Percentiles rank a stretch among this genome's conserved stretches.
These are phyloP conservation scores for Danionella cerebrum DNA, from an alignment of 2,113 vertebrate species.

Conservation along the genomic window DNA sequence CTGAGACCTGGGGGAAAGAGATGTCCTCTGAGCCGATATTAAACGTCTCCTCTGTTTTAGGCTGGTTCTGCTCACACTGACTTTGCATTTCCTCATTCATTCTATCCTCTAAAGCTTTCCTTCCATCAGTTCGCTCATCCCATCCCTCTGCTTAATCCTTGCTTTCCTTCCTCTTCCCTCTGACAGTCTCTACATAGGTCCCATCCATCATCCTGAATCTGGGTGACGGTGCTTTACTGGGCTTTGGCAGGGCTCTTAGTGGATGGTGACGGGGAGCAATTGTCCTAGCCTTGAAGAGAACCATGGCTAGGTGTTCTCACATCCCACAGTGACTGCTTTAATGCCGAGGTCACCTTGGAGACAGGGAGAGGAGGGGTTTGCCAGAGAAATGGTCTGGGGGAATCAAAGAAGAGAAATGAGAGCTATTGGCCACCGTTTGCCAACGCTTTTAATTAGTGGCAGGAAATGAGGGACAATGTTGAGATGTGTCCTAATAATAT, in stretches of 20 bases:
- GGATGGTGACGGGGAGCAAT: slow-evolving; percentile 50
- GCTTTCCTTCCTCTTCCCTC: neutral
- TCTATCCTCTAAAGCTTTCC: neutral
- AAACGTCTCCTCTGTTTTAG: slow-evolving; percentile 14
- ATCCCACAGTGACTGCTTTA: slow-evolving; percentile 13
- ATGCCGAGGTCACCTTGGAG: slow-evolving; percentile 27
- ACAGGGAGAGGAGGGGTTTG: slow-evolving; percentile 5
- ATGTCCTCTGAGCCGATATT: neutral
- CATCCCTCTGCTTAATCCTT: neutral
- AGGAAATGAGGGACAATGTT: neutral
- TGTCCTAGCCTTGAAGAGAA: slow-evolving; percentile 50
- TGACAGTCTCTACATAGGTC: slow-evolving; percentile 10
- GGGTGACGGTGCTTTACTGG: slow-evolving; percentile 35
- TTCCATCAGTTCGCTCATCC: neutral
- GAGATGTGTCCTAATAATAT: neutral
- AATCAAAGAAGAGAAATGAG: neutral
- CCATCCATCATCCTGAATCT: slow-evolving; percentile 41
- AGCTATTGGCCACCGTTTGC: neutral
- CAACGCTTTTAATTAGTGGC: neutral
- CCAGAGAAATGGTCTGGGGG: neutral
- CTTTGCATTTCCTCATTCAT: neutral
- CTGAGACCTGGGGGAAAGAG: neutral
- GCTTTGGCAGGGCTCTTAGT: slow-evolving; percentile 54
- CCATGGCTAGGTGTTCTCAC: neutral
- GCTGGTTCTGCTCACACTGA: neutral